phyloP scores from a whole-genome alignment of 2,888 invertebrate species.

The Poecilobothrus nobilitatus region DNA sequence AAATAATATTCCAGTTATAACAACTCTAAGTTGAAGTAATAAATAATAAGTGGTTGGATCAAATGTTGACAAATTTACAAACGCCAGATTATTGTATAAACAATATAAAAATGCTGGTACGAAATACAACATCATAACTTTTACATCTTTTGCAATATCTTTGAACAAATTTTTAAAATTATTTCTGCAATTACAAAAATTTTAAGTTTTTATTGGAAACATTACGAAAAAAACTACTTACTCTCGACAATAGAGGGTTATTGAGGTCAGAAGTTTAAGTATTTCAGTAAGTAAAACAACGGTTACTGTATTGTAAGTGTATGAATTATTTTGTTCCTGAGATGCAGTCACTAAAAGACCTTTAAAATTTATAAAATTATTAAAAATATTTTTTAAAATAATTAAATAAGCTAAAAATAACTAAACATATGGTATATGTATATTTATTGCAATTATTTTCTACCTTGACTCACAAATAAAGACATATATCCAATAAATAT shows the following conservation, averaged over 20 bases:
- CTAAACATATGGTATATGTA: too few species aligned
- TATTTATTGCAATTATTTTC: too few species aligned
- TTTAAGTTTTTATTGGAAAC: background rate
- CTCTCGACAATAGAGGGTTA: constrained; percentile 61
- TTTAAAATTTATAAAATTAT: too few species aligned
- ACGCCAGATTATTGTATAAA: constrained; percentile 88
- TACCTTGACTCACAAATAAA: constrained; percentile 88
- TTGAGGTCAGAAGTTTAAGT: constrained; percentile 68
- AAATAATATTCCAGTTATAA: constrained; percentile 83
- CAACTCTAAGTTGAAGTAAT: constrained; percentile 81
- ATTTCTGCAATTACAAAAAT: constrained; percentile 25
- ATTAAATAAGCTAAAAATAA: too few species aligned
- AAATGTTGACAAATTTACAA: constrained; percentile 79
- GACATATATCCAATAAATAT: constrained; percentile 80
- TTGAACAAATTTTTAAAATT: constrained; percentile 23
- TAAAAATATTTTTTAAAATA: background rate
- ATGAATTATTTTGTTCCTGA: constrained; percentile 68
- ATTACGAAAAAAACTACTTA: constrained; percentile 39
- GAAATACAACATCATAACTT: constrained; percentile 71
- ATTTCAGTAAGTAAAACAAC: constrained; percentile 84
- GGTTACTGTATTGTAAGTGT: constrained; percentile 78
- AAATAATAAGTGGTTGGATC: constrained; percentile 93
- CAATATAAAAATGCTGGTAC: constrained; percentile 88
- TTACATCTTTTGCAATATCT: constrained; percentile 51
- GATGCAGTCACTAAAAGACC: constrained; percentile 88